phyloP scores from a whole-genome alignment of 2,888 invertebrate genomes.

The Drosophila affinis region DNA sequence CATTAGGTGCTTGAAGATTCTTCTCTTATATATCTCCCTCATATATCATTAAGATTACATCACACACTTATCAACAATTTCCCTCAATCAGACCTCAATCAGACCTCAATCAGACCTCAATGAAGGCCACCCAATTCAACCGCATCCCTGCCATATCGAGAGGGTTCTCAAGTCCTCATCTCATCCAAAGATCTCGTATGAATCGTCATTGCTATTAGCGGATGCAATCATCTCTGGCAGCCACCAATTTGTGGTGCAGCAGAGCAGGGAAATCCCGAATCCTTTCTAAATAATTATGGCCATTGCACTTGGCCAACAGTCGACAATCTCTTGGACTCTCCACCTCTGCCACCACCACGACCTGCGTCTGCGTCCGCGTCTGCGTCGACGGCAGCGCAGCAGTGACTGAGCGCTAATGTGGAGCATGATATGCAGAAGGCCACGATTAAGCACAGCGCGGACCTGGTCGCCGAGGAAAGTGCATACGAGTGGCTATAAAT shows the following conservation, averaged over 20 bases:
- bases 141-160: background rate
- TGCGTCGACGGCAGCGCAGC: slow-evolving; percentile 21
- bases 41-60: slow-evolving; percentile 3
- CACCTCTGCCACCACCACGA: slow-evolving; percentile 5
- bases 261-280: slow-evolving; percentile 61
- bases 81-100: background rate
- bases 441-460: slow-evolving; percentile 66
- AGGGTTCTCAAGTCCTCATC: slow-evolving; percentile 11
- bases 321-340: slow-evolving; percentile 66
- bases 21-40: background rate
- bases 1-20: background rate
- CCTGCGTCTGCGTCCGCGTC: slow-evolving; percentile 9
- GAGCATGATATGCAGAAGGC: slow-evolving; percentile 78
- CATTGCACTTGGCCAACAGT: slow-evolving; percentile 40
- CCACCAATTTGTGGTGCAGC: slow-evolving; percentile 26
- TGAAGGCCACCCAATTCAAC: slow-evolving; percentile 37
- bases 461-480: slow-evolving; percentile 56
- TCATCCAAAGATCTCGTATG: slow-evolving; percentile 11
- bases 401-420: slow-evolving; percentile 77
- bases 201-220: slow-evolving; percentile 29
- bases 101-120: background rate
- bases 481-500: slow-evolving; percentile 67
- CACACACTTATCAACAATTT: slow-evolving; percentile 10
- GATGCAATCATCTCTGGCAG: slow-evolving; percentile 33
- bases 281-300: slow-evolving; percentile 71